A percentile compares a stretch with the other conserved stretches of the same genome.
Evolutionary conservation across 2,113 vertebrate species (phyloP).

Genomic region (Eurypyga helias): DNA sequence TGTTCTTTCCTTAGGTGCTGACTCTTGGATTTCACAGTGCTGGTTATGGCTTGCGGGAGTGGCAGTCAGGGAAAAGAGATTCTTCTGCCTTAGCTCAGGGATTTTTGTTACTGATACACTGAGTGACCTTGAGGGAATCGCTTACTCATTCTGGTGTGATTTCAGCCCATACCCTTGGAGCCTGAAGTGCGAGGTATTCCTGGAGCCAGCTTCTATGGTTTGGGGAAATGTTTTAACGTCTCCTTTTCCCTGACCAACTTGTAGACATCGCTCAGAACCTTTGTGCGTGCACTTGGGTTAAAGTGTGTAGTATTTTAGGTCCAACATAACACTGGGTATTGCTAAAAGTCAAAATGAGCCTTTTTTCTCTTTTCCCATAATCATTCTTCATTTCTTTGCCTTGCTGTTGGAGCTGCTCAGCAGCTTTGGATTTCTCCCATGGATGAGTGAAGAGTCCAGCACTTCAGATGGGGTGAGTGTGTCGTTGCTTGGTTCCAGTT

Average conservation of each 20-base stretch:
- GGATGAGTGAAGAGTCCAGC: background rate
- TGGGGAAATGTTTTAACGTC: background rate
- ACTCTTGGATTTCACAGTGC: background rate
- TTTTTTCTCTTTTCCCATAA: background rate
- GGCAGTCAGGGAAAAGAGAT: background rate
- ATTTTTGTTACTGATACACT: background rate
- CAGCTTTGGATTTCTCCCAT: background rate
- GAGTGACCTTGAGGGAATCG: constrained; percentile 1
- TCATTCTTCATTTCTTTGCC: background rate
- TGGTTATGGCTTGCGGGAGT: background rate
- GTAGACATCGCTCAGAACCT: background rate
- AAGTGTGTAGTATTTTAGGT: background rate
- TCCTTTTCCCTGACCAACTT: background rate
- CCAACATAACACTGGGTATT: background rate
- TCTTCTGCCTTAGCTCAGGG: background rate
- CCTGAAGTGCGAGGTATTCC: background rate
- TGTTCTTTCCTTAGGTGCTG: background rate
- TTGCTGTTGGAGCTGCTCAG: background rate
- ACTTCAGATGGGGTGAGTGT: background rate
- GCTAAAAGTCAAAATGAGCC: background rate
- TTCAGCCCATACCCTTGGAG: background rate
- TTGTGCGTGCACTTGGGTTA: background rate
- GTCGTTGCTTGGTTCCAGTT: background rate
- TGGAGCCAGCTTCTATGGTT: background rate
- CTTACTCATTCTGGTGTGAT: background rate